These are phyloP conservation scores for Sphaeramia orbicularis DNA, from an alignment of 2,797 vertebrate species.

Conservation along the genomic window DNA sequence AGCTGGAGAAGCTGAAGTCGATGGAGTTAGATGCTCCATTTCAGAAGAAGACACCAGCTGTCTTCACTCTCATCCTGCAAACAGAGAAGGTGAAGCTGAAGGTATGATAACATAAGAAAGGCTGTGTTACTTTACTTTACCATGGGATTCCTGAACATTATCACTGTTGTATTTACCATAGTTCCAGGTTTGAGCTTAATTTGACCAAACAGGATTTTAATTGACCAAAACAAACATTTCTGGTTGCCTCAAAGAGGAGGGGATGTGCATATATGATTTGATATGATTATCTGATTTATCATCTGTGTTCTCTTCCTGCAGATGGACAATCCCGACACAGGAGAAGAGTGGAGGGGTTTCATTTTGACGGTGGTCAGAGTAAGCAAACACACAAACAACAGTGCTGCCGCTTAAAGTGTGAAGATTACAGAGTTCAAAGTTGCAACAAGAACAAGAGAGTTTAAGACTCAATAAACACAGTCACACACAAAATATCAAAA, in stretches of 20 bases:
- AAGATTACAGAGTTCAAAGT: not conserved
- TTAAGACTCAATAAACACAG: too few relatives aligned
- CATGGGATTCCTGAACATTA: too few relatives aligned
- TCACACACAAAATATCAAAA: too few relatives aligned
- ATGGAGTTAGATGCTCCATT: constrained; percentile 40
- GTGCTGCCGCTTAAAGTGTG: too few relatives aligned
- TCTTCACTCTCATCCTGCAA: constrained; percentile 63
- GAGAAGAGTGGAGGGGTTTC: constrained; percentile 76
- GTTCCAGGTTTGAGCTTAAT: not conserved
- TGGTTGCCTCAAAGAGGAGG: not conserved
- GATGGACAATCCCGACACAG: constrained; percentile 68
- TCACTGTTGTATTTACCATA: too few relatives aligned
- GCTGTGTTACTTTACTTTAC: too few relatives aligned
- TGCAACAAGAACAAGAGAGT: not conserved
- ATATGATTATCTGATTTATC: too few relatives aligned
- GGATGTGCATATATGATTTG: too few relatives aligned
- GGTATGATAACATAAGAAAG: constrained; percentile 44
- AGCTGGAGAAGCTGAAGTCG: constrained; percentile 64
- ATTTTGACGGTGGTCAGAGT: constrained; percentile 78
- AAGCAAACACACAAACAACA: constrained; percentile 24
- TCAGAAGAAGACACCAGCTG: constrained; percentile 13
- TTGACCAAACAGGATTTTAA: not conserved
- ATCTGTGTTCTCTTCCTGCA: constrained; percentile 14
- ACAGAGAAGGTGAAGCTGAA: constrained; percentile 69
- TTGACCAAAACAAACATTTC: too few relatives aligned